Evolutionary conservation across 1,140 invertebrate genomes (phyloP), one percentile per base, ranked within the genome.

Genomic region (Heterodera schachtii): DNA sequence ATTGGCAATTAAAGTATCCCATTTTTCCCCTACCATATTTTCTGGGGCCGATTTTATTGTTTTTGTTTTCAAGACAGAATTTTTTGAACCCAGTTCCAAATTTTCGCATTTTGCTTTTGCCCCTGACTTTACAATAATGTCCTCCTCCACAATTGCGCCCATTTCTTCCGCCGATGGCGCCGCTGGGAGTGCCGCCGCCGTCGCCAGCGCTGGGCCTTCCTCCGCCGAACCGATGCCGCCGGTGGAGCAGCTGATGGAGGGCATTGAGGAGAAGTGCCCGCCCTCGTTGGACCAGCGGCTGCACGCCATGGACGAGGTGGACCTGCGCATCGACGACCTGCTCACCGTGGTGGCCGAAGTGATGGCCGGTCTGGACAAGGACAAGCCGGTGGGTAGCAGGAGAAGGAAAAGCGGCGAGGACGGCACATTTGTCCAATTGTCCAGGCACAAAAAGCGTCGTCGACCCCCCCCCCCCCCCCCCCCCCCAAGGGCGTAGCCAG

Each of bases 371-470:
- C 73, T 87, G n/a, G 78, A 84, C 41, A 85, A 73, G 57, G 84
- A 85, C 67, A 81, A 77, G 60, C 83, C 80, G 75, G 83, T 84
- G 31, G n/a, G n/a, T n/a, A n/a, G n/a, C n/a, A n/a, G n/a, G n/a
- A n/a, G n/a, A n/a, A n/a, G n/a, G n/a, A n/a, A n/a, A n/a, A n/a
- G n/a, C n/a, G n/a, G n/a, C n/a, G n/a, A n/a, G n/a, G n/a, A n/a
- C n/a, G n/a, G n/a, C n/a, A n/a, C n/a, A n/a, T n/a, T n/a, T n/a
- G n/a, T n/a, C n/a, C n/a, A n/a, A n/a, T n/a, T n/a, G n/a, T n/a
- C n/a, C n/a, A n/a, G n/a, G n/a, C n/a, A n/a, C n/a, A n/a, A n/a
- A n/a, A n/a, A n/a, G n/a, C n/a, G n/a, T n/a, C n/a, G n/a, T n/a
- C n/a, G n/a, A n/a, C n/a, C n/a, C n/a, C n/a, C n/a, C n/a, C n/a